phyloP scores from a whole-genome alignment of 2,113 vertebrate genomes.

The Ailurus styani region DNA sequence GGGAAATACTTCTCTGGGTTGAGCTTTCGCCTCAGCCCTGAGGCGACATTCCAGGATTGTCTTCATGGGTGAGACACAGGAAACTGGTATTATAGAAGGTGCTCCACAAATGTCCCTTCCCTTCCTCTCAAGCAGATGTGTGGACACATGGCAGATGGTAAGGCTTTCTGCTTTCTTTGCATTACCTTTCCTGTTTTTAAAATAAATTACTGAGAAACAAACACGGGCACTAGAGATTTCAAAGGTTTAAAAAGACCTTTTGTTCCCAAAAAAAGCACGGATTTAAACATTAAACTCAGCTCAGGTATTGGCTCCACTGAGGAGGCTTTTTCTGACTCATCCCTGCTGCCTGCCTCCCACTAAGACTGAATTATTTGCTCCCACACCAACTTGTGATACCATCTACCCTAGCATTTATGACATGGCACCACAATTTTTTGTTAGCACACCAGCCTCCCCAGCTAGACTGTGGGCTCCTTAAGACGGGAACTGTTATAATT shows the following conservation, averaged over 20 bases:
- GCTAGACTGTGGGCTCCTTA: background rate
- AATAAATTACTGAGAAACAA: slow-evolving; percentile 18
- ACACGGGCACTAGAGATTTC: background rate
- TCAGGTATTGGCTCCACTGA: background rate
- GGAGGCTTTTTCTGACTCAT: background rate
- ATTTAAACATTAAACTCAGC: background rate
- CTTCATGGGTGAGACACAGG: background rate
- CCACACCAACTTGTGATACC: background rate
- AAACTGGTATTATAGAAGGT: background rate
- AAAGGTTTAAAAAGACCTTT: background rate
- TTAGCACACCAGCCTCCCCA: background rate
- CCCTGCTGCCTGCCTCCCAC: background rate
- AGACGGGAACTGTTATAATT: slow-evolving; percentile 36
- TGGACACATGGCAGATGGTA: background rate
- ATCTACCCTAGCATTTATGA: background rate
- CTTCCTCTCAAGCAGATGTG: background rate
- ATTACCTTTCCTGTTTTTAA: slow-evolving; percentile 16
- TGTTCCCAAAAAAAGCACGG: background rate
- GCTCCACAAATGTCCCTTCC: background rate
- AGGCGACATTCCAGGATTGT: background rate
- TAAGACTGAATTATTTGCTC: background rate
- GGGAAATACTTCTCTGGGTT: background rate
- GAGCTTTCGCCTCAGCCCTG: background rate
- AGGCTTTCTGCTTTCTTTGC: background rate
- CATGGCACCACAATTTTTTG: background rate